Percentiles rank a stretch among this genome's conserved stretches.
These are phyloP conservation scores for Cyprinodon tularosa DNA, from an alignment of 2,113 vertebrate genomes.

Conservation along the genomic window DNA sequence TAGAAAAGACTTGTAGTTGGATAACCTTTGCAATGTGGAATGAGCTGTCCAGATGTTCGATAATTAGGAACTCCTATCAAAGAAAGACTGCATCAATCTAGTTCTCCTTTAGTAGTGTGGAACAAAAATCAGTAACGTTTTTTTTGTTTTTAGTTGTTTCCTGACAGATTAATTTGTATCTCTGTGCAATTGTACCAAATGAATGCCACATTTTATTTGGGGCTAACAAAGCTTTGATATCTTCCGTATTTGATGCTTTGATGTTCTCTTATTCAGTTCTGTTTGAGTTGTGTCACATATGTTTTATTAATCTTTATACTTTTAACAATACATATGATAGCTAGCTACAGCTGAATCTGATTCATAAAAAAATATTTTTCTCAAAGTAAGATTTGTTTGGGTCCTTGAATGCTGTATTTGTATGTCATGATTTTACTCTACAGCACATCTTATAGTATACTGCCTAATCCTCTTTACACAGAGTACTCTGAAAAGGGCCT, in stretches of 20 bases:
- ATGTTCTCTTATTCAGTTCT: background rate
- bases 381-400: constrained; percentile 22
- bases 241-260: background rate
- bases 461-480: constrained; percentile 67
- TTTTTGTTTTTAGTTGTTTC: too few species aligned
- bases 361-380: constrained; percentile 32
- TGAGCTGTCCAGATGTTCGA: background rate
- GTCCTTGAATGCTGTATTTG: constrained; percentile 43
- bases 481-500: constrained; percentile 63
- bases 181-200: background rate
- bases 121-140: too few species aligned
- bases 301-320: constrained; percentile 9
- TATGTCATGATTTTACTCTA: constrained; percentile 47
- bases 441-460: constrained; percentile 53
- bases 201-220: background rate
- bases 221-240: background rate
- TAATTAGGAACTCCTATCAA: background rate
- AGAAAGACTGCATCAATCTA: background rate
- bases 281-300: background rate
- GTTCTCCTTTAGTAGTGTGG: background rate
- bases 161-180: too few species aligned
- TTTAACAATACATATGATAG: constrained; percentile 40
- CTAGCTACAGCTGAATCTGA: constrained; percentile 31
- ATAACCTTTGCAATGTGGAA: background rate
- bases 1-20: background rate